phyloP scores from a whole-genome alignment of 23 tunicate species.

The Halocynthia aurantium region DNA sequence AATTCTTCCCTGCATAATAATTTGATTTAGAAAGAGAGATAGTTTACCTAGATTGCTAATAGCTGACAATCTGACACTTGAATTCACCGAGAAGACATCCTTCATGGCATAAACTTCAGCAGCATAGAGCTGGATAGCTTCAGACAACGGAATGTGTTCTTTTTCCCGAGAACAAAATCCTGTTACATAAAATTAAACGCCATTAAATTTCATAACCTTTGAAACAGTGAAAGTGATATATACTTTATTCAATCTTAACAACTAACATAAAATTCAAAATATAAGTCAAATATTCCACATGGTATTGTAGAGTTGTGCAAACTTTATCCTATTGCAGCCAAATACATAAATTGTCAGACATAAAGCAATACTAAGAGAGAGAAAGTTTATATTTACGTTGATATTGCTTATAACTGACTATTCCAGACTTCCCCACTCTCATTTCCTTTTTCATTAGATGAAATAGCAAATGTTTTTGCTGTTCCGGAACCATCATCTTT shows the following conservation, averaged over 20 bases:
- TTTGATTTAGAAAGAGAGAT: background rate
- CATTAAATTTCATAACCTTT: no score
- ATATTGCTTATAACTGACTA: conserved; percentile 3
- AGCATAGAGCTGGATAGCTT: conserved; percentile 65
- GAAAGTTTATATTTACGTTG: conserved; percentile 2
- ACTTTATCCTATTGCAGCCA: no score
- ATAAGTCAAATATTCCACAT: no score
- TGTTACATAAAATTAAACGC: background rate
- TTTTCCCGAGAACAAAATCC: conserved; percentile 69
- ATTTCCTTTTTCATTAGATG: conserved; percentile 29
- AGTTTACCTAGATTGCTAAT: conserved; percentile 54
- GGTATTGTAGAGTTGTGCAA: no score
- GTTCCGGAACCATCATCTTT: conserved; percentile 36
- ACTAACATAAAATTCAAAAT: no score
- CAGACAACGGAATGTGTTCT: conserved; percentile 53
- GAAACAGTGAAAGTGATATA: no score
- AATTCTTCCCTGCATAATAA: background rate
- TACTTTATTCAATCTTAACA: no score
- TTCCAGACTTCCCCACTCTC: conserved; percentile 1
- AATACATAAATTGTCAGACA: no score
- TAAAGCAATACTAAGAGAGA: no score
- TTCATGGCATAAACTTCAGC: conserved; percentile 63
- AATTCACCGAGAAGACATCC: conserved; percentile 67
- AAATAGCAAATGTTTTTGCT: conserved; percentile 15
- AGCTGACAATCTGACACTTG: conserved; percentile 68